Percentiles rank a stretch among this genome's conserved stretches.
Conservation (phyloP, 2,888 invertebrate genomes). For the Scaptomyza reducta region DNA sequence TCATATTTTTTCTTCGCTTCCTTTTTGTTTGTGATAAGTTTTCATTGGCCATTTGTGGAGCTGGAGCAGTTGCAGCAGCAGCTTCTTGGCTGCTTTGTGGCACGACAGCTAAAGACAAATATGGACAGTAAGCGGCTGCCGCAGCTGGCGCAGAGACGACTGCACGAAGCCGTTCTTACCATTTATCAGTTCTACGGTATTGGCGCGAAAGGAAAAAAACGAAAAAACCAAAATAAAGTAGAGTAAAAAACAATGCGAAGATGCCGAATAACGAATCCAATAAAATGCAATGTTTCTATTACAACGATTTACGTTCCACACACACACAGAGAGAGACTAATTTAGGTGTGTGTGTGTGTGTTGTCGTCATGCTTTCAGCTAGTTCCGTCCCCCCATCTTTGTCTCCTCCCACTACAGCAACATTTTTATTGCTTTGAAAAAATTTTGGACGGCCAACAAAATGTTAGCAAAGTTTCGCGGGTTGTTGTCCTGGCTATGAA, state of each 20-base stretch:
- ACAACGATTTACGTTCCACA: conserved; percentile 75
- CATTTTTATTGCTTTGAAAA: conserved; percentile 74
- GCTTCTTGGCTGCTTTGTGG: conserved; percentile 39
- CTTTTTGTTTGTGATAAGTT: conserved; percentile 30
- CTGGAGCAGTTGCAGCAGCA: conserved; percentile 1
- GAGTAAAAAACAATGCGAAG: conserved; percentile 26
- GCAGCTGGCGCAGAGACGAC: conserved; percentile 62
- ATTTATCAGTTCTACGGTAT: conserved; percentile 78
- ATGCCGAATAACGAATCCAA: conserved; percentile 67
- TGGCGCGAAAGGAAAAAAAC: conserved; percentile 53
- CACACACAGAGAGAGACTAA: conserved; percentile 7
- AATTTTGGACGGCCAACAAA: conserved; percentile 55
- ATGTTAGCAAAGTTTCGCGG: conserved; percentile 71
- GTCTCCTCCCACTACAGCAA: conserved; percentile 32
- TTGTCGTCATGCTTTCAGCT: conserved; percentile 26
- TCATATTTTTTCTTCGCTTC: background rate
- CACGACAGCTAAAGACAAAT: conserved; percentile 57
- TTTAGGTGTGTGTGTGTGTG: conserved; percentile 8
- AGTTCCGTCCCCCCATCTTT: background rate
- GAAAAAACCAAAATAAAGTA: background rate
- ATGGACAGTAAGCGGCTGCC: conserved; percentile 49
- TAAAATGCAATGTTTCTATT: conserved; percentile 81
- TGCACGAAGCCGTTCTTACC: conserved; percentile 75
- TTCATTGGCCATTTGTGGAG: conserved; percentile 38
- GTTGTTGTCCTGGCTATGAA: conserved; percentile 58